These are phyloP conservation scores for Prosopocoilus inquinatus DNA, from an alignment of 2,888 invertebrate genomes.

Conservation along the genomic window DNA sequence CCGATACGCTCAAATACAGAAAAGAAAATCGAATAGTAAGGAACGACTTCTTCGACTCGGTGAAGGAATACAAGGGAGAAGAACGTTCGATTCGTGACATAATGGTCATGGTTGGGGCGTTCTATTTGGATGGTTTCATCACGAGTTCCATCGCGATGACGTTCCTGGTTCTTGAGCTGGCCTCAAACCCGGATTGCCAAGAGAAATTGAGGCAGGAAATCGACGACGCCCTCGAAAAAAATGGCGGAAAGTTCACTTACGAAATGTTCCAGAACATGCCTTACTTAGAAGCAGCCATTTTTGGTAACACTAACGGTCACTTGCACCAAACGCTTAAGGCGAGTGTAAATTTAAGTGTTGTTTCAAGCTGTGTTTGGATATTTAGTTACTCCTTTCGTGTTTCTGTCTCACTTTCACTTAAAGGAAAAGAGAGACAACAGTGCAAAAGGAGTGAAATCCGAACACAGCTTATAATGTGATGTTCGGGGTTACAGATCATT, in stretches of 20 bases:
- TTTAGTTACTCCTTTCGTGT: background rate
- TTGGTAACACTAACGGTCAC: slow-evolving; percentile 29
- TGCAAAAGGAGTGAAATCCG: too few species aligned
- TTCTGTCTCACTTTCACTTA: too few species aligned
- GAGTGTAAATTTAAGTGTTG: background rate
- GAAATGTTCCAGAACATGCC: slow-evolving; percentile 48
- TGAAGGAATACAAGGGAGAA: slow-evolving; percentile 39
- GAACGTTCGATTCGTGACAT: slow-evolving; percentile 36
- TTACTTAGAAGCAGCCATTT: slow-evolving; percentile 49
- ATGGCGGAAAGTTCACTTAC: slow-evolving; percentile 43
- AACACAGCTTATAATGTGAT: too few species aligned
- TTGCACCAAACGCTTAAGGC: too few species aligned
- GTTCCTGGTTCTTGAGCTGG: slow-evolving; percentile 46
- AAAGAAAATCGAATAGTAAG: slow-evolving; percentile 41
- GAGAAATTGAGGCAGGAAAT: slow-evolving; percentile 47
- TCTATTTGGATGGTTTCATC: slow-evolving; percentile 52
- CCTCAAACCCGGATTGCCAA: slow-evolving; percentile 46
- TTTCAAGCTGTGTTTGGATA: background rate
- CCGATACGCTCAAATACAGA: slow-evolving; percentile 42
- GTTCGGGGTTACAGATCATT: too few species aligned
- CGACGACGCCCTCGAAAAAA: slow-evolving; percentile 30
- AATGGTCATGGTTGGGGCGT: slow-evolving; percentile 44
- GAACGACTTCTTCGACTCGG: slow-evolving; percentile 48
- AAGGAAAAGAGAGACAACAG: too few species aligned
- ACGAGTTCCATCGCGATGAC: slow-evolving; percentile 49